A percentile compares a stretch with the other conserved stretches of the same genome.
These are phyloP conservation scores for Achatina immaculata DNA, from an alignment of 1,140 invertebrate species.

Conservation along the genomic window DNA sequence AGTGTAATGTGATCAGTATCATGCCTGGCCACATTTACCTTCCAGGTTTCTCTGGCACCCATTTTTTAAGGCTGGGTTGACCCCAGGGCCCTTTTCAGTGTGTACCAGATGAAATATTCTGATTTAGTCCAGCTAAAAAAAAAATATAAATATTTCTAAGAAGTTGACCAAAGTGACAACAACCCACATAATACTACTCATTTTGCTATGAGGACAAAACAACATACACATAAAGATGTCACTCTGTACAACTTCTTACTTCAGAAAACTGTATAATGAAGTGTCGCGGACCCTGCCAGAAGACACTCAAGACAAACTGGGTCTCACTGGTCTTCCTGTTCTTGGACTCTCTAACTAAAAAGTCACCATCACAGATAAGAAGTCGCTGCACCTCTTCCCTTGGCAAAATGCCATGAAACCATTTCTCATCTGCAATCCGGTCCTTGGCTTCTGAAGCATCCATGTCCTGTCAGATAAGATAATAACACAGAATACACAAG, in stretches of 20 bases:
- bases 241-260: slow-evolving; percentile 47
- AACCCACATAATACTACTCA: no score
- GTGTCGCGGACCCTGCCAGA: slow-evolving; percentile 93
- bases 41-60: no score
- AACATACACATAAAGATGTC: not conserved
- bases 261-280: slow-evolving; percentile 90
- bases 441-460: slow-evolving; percentile 6
- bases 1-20: no score
- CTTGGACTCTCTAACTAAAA: slow-evolving; percentile 92
- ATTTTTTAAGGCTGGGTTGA: no score
- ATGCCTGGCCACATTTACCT: no score
- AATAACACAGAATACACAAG: no score
- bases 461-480: slow-evolving; percentile 35
- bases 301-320: slow-evolving; percentile 86
- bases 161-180: not conserved
- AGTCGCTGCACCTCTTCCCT: slow-evolving; percentile 94
- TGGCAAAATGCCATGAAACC: slow-evolving; percentile 97
- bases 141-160: no score
- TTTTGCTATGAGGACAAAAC: no score
- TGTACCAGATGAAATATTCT: no score
- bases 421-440: slow-evolving; percentile 72
- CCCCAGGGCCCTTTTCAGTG: no score
- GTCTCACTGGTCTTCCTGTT: slow-evolving; percentile 86
- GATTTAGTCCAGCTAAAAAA: no score
- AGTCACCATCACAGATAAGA: slow-evolving; percentile 90